Conservation (phyloP, 2,113 vertebrate species). For the Gila orcuttii region DNA sequence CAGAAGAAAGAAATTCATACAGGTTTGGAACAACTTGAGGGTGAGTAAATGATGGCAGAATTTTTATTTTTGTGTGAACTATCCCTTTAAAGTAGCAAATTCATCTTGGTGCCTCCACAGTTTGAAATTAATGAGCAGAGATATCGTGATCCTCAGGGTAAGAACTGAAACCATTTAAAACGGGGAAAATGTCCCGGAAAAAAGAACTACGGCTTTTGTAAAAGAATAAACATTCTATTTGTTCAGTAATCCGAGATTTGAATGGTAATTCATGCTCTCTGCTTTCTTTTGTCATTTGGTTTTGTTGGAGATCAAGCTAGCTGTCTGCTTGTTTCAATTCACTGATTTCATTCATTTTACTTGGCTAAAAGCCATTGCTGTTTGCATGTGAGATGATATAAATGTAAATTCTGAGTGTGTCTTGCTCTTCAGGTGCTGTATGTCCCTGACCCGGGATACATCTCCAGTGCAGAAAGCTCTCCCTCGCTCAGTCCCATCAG, state of each 20-base stretch:
- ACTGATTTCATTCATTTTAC: background rate
- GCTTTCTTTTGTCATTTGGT: background rate
- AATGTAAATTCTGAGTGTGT: slow-evolving; percentile 65
- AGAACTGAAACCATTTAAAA: background rate
- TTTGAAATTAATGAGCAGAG: background rate
- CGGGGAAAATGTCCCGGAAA: background rate
- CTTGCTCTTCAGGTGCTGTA: slow-evolving; percentile 90
- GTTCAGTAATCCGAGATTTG: background rate
- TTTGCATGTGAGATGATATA: background rate
- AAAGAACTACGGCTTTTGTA: background rate
- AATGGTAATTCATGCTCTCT: background rate
- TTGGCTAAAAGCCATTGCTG: background rate
- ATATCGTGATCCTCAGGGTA: background rate
- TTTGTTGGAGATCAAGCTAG: background rate
- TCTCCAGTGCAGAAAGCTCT: slow-evolving; percentile 97
- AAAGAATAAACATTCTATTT: background rate
- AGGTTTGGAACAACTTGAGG: no score
- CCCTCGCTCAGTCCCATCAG: slow-evolving; percentile 97
- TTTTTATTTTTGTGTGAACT: no score
- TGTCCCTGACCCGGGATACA: slow-evolving; percentile 95
- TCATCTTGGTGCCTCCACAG: background rate
- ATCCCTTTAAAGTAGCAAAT: background rate
- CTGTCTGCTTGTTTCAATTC: background rate
- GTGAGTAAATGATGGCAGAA: no score
- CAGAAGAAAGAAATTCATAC: no score